These are phyloP conservation scores for Phenganax subtilis DNA, from an alignment of 92 coral and sea anemone species.

Conservation along the genomic window DNA sequence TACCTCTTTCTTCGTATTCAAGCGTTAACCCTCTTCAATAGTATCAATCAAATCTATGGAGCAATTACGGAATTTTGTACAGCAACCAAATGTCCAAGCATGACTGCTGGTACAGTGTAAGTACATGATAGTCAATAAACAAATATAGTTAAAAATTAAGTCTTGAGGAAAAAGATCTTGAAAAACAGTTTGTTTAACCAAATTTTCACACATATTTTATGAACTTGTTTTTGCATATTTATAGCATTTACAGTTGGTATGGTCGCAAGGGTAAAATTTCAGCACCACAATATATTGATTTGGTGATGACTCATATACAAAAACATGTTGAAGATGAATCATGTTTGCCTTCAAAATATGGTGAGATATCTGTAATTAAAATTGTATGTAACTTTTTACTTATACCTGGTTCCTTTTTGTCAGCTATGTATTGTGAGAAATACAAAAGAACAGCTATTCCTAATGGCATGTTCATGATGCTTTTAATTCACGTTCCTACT, in stretches of 20 bases:
- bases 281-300: constrained; percentile 95
- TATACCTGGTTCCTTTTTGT: too few species aligned
- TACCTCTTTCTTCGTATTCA: not conserved
- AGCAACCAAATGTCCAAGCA: constrained; percentile 69
- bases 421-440: too few species aligned
- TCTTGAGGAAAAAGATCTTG: too few species aligned
- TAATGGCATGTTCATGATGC: too few species aligned
- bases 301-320: constrained; percentile 85
- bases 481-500: too few species aligned
- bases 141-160: too few species aligned
- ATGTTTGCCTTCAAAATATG: constrained; percentile 92
- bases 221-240: not conserved
- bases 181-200: too few species aligned
- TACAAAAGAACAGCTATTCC: too few species aligned
- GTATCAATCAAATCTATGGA: constrained; percentile 81
- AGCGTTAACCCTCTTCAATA: constrained; percentile 88
- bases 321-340: constrained; percentile 88
- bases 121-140: not conserved
- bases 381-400: not conserved
- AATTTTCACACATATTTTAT: too few species aligned
- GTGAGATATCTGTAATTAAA: constrained; percentile 51
- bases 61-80: constrained; percentile 89
- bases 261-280: constrained; percentile 92
- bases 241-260: constrained; percentile 88
- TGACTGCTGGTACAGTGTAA: constrained; percentile 96